Evolutionary conservation across 1,140 invertebrate species (phyloP).

Genomic region (Palaemon carinicauda): DNA sequence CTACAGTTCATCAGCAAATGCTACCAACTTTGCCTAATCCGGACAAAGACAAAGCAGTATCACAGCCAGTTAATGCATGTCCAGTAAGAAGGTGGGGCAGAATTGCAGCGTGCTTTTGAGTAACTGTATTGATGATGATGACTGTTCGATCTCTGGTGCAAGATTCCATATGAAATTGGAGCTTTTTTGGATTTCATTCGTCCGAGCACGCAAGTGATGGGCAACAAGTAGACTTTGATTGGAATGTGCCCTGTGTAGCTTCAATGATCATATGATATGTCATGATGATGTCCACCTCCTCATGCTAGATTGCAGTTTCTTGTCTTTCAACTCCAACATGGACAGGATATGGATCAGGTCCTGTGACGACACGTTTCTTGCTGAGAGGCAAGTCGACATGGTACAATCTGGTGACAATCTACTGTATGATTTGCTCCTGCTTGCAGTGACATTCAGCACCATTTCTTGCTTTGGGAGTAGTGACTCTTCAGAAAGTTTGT

Average conservation of each 20-base stretch:
- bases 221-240: slow-evolving; percentile 15
- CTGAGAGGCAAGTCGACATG: background rate
- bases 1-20: too few relatives aligned
- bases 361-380: slow-evolving; percentile 16
- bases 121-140: background rate
- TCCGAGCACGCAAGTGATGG: slow-evolving; percentile 7
- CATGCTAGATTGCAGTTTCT: too few relatives aligned
- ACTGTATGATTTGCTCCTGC: background rate
- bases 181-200: background rate
- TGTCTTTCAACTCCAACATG: too few relatives aligned
- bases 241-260: background rate
- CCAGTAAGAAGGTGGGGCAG: too few relatives aligned
- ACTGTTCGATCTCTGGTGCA: background rate
- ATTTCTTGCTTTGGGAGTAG: background rate
- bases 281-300: slow-evolving; percentile 24
- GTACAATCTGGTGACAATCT: background rate
- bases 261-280: slow-evolving; percentile 22
- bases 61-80: too few relatives aligned
- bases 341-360: too few relatives aligned
- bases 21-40: too few relatives aligned
- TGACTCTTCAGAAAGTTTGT: slow-evolving; percentile 1
- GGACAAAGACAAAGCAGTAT: too few relatives aligned
- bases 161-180: slow-evolving; percentile 13
- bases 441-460: background rate
- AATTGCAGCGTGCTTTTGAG: slow-evolving; percentile 15